A percentile compares a stretch with the other conserved stretches of the same genome.
Conservation (phyloP, 2,888 invertebrate species). For the Cepaea hortensis region DNA sequence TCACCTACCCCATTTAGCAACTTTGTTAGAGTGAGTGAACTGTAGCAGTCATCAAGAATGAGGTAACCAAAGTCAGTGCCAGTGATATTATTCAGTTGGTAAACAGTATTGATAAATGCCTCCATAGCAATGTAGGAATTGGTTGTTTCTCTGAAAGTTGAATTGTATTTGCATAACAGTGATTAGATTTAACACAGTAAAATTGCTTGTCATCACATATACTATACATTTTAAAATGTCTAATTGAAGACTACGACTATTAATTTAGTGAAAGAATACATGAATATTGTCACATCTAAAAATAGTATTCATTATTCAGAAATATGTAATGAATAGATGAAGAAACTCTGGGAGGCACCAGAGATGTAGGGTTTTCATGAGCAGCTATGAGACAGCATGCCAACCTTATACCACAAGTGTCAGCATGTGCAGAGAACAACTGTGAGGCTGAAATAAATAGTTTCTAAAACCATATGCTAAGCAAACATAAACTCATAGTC, state of each 20-base stretch:
- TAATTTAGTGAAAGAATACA: background rate
- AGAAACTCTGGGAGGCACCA: too few species aligned
- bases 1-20: conserved; percentile 43
- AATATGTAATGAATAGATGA: background rate
- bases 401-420: too few species aligned
- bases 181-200: background rate
- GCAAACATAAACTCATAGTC: too few species aligned
- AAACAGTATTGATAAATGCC: conserved; percentile 60
- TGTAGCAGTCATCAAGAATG: conserved; percentile 70
- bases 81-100: conserved; percentile 51
- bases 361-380: too few species aligned
- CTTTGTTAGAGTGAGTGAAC: conserved; percentile 51
- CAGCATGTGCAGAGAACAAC: too few species aligned
- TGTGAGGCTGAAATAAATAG: too few species aligned
- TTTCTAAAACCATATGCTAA: too few species aligned
- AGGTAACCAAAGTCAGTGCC: conserved; percentile 64
- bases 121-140: conserved; percentile 54
- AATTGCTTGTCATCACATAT: background rate
- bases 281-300: too few species aligned
- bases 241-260: background rate
- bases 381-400: too few species aligned
- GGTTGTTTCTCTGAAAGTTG: conserved; percentile 39
- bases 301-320: too few species aligned
- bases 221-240: background rate
- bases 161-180: background rate